These are phyloP conservation scores for Hyla sarda DNA, from an alignment of 2,113 vertebrate genomes.

Conservation along the genomic window DNA sequence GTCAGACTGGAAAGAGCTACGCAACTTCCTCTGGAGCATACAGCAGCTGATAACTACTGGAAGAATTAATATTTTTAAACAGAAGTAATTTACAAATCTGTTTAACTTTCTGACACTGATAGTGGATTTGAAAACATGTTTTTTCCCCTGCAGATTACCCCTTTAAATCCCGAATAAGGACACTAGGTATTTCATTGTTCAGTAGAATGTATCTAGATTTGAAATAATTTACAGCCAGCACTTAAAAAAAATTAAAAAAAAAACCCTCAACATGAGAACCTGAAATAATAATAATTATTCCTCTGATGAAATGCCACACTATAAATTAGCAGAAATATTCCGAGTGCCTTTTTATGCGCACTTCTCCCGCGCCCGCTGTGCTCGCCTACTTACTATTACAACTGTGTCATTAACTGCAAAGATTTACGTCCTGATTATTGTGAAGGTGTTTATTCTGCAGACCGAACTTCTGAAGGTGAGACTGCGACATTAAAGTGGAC, in stretches of 20 bases:
- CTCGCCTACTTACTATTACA: background rate
- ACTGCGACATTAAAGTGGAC: background rate
- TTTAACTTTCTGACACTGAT: too few relatives aligned
- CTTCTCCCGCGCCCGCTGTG: slow-evolving; percentile 43
- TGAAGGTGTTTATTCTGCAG: background rate
- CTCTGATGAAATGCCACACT: slow-evolving; percentile 42
- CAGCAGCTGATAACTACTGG: too few relatives aligned
- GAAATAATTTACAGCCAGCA: background rate
- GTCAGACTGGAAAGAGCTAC: too few relatives aligned
- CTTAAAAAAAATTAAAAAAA: too few relatives aligned
- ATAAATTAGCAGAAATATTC: slow-evolving; percentile 51
- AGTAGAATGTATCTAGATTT: background rate
- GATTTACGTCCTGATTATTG: slow-evolving; percentile 32
- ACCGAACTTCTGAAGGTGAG: background rate
- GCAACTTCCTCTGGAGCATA: too few relatives aligned
- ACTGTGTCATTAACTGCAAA: slow-evolving; percentile 30
- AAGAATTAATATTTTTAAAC: too few relatives aligned
- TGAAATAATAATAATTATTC: slow-evolving; percentile 36
- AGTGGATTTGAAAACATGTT: too few relatives aligned
- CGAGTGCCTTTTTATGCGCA: slow-evolving; percentile 17
- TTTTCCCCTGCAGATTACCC: too few relatives aligned
- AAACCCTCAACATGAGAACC: background rate
- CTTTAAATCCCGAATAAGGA: background rate
- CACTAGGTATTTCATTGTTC: background rate
- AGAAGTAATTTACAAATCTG: too few relatives aligned